phyloP scores from a whole-genome alignment of 2,113 vertebrate species.

The Camelus dromedarius region DNA sequence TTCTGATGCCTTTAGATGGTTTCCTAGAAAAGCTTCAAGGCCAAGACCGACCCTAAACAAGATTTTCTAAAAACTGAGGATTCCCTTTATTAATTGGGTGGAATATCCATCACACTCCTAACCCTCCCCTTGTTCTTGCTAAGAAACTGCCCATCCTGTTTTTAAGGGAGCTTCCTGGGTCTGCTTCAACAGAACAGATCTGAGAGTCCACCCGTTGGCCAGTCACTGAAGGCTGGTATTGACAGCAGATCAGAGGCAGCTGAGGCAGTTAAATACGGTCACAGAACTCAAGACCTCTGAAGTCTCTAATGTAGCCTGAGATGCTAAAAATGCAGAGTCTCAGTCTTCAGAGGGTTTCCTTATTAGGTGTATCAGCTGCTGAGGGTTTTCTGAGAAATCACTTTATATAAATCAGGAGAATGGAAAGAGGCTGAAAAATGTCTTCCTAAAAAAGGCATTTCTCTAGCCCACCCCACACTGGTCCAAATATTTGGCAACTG shows the following conservation, averaged over 20 bases:
- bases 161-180: background rate
- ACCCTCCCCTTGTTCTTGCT: background rate
- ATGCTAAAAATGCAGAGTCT: background rate
- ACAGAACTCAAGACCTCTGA: background rate
- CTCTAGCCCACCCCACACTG: background rate
- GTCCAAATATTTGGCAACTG: background rate
- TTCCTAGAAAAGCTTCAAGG: constrained; percentile 2
- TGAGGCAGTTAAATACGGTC: background rate
- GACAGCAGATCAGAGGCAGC: background rate
- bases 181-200: background rate
- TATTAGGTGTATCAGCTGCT: constrained; percentile 43
- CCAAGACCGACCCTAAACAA: background rate
- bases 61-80: constrained; percentile 37
- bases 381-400: constrained; percentile 48
- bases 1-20: background rate
- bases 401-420: constrained; percentile 29
- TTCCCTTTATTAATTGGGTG: background rate
- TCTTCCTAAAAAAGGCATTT: constrained; percentile 46
- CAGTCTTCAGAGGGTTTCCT: background rate
- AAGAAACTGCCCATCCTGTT: background rate
- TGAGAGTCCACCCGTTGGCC: background rate
- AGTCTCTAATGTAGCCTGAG: background rate
- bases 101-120: background rate
- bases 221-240: background rate
- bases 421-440: constrained; percentile 39